These are phyloP conservation scores for Phylloscopus trochiloides DNA, from an alignment of 2,113 vertebrate genomes.

Conservation along the genomic window DNA sequence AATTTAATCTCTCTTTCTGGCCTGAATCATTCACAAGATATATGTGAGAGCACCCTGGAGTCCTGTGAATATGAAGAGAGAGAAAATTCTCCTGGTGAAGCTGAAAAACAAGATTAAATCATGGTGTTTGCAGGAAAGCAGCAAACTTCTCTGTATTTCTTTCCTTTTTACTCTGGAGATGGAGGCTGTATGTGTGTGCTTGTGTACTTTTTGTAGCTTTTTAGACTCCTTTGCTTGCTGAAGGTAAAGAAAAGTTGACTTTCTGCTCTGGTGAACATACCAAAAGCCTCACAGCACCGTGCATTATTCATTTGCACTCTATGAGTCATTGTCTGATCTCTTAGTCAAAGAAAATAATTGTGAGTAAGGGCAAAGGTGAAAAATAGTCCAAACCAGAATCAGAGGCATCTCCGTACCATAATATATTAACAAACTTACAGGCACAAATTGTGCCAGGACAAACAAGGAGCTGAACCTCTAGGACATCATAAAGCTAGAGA, in stretches of 20 bases:
- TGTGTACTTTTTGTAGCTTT: neutral
- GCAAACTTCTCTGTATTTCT: neutral
- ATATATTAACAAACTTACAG: slow-evolving; percentile 58
- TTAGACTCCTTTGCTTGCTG: neutral
- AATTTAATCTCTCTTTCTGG: neutral
- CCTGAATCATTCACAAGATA: neutral
- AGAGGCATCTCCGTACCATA: neutral
- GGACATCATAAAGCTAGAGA: slow-evolving; percentile 2
- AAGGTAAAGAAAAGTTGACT: neutral
- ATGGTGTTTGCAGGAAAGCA: neutral
- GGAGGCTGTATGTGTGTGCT: neutral
- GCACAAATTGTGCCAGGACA: neutral
- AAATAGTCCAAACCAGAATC: slow-evolving; percentile 35
- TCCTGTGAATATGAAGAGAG: neutral
- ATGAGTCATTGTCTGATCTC: slow-evolving; percentile 34
- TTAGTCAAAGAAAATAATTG: slow-evolving; percentile 63
- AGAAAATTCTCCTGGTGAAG: neutral
- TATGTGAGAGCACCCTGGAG: neutral
- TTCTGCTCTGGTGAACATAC: neutral
- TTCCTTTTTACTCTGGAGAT: neutral
- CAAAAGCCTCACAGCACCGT: slow-evolving; percentile 30
- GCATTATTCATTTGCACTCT: slow-evolving; percentile 3
- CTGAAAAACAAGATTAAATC: neutral
- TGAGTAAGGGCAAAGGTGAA: slow-evolving; percentile 33
- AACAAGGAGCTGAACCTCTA: neutral